A percentile compares a stretch with the other conserved stretches of the same genome.
Evolutionary conservation across 2,888 invertebrate genomes (phyloP).

Genomic region (Catocala sponsa): DNA sequence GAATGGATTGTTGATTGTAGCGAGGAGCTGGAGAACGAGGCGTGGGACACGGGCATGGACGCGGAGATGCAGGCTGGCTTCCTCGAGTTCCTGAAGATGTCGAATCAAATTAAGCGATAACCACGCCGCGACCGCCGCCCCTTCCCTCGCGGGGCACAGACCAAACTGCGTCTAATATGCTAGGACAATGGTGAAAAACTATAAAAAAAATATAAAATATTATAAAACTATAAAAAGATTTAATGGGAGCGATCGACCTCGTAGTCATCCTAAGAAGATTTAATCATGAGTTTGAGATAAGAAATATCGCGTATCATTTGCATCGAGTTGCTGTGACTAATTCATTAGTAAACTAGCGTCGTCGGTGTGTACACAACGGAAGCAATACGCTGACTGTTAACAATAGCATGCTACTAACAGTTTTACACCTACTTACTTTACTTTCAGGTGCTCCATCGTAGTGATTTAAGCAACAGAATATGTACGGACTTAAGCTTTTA

Average conservation of each 20-base stretch:
- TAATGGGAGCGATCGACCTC: constrained; percentile 59
- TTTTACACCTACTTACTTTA: constrained; percentile 51
- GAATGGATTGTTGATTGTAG: constrained; percentile 53
- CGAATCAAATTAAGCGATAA: constrained; percentile 87
- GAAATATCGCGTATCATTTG: constrained; percentile 38
- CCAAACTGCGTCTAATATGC: constrained; percentile 67
- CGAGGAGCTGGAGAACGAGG: constrained; percentile 83
- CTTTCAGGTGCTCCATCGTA: constrained; percentile 66
- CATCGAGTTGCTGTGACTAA: constrained; percentile 30
- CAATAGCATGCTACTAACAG: constrained; percentile 40
- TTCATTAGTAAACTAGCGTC: constrained; percentile 14
- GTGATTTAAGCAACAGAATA: constrained; percentile 66
- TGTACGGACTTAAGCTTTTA: constrained; percentile 66
- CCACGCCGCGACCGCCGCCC: constrained; percentile 57
- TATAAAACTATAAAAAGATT: constrained; percentile 79
- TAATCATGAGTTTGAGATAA: constrained; percentile 48
- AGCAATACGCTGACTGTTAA: constrained; percentile 43
- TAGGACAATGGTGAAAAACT: constrained; percentile 70
- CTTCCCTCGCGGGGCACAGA: constrained; percentile 68
- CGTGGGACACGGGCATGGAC: constrained; percentile 86
- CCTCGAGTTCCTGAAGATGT: constrained; percentile 85
- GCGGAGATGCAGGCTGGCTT: constrained; percentile 85
- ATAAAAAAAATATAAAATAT: constrained; percentile 77
- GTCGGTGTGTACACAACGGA: constrained; percentile 22
- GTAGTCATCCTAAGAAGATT: constrained; percentile 47